Evolutionary conservation across 92 coral and sea anemone genomes (phyloP), one percentile per base, ranked within the genome.

Genomic region (Epizoanthus fatuus): DNA sequence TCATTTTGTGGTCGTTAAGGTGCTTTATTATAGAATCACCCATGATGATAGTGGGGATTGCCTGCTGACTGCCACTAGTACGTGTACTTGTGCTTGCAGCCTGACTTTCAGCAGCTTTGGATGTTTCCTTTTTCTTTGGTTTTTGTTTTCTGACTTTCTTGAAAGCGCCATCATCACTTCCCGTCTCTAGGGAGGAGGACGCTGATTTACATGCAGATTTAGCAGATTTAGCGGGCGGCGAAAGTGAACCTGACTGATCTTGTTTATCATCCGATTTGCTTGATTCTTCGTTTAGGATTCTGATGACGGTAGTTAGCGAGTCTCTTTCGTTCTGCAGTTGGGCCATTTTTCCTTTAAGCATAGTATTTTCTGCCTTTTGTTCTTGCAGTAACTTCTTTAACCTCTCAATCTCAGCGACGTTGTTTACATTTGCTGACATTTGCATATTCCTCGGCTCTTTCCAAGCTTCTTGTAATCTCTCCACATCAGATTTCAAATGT

Each of bases 231-330:
- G 71, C 19, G 38, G 47, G 71, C 49, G 14, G 7, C 38, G 71
- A 65, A 10, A 65, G 47, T 42, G 47, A 42, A 42, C 5, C 47
- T 42, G 47, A 65, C 71, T 65, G n/a, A 25, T 65, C 71, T 65
- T 65, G 64, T 59, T 59, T 59, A 17, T 59, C 71, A n/a, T 59
- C 64, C 49, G 71, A 65, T 65, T 65, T 35, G 45, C 17, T 62
- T 79, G 67, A 69, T 44, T 79, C 74, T 79, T 79, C 84, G n/a
- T 79, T 79, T 52, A 63, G 71, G 72, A 79, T 62, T 54, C 84
- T 63, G 73, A 79, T 79, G 56, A 62, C 74, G 19, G 73, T 79
- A 49, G 70, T 62, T 47, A 79, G 74, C 56, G 72, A 64, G 37
- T 64, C 69, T 39, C 69, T 64, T 64, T 64, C 69, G 37, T 69